Conservation (phyloP, 2,888 invertebrate genomes). For the Cantharis flavilabris region DNA sequence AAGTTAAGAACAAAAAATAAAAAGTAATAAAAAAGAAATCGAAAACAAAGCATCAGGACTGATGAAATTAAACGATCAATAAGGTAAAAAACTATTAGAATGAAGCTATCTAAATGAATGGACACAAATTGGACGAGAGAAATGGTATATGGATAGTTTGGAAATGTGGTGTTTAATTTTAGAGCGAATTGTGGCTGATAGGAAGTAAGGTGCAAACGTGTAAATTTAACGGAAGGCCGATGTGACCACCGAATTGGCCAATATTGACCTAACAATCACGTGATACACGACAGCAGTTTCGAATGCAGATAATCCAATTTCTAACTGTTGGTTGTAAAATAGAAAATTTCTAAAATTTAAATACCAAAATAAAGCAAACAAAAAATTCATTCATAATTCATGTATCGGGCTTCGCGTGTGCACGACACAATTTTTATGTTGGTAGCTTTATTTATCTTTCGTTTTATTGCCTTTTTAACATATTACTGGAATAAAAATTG, state of each 20-base stretch:
- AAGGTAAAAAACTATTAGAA: neutral
- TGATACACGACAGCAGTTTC: constrained; percentile 18
- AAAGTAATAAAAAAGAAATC: neutral
- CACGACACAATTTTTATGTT: constrained; percentile 6
- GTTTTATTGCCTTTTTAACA: neutral
- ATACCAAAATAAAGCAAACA: neutral
- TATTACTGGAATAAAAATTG: neutral
- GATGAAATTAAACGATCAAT: neutral
- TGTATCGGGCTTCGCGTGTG: neutral
- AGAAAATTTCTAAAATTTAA: neutral
- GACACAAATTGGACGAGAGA: neutral
- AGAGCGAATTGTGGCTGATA: constrained; percentile 1
- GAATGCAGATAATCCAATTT: neutral
- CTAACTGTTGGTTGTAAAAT: neutral
- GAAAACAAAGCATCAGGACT: neutral
- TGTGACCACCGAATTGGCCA: constrained; percentile 12
- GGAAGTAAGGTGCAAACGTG: constrained; percentile 8
- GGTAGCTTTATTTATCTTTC: constrained; percentile 3
- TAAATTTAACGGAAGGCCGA: constrained; percentile 16
- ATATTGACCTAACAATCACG: constrained; percentile 30
- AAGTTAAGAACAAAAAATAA: neutral
- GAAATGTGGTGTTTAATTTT: neutral
- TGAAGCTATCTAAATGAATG: neutral
- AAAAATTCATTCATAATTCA: neutral
- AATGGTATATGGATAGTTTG: neutral